Evolutionary conservation across 2,888 invertebrate genomes (phyloP), one percentile per base, ranked within the genome.

Genomic region (Diachrysia chrysitis): DNA sequence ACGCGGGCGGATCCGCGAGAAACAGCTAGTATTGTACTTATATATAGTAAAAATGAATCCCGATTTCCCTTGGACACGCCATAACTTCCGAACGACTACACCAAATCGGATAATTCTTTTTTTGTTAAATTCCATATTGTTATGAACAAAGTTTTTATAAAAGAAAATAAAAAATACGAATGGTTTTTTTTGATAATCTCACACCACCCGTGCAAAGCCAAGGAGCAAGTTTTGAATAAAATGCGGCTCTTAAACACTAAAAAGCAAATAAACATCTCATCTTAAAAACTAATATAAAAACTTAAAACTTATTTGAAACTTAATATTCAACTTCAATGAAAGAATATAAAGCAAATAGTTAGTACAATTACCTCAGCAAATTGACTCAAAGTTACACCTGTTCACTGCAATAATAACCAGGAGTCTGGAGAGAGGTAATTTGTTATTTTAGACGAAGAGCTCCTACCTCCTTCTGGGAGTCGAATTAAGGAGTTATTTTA

Each of bases 331-430:
- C 55, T 67, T 66, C 61, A 80, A 73, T 80, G 73, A 71, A 74
- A 79, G 57, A 66, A 57, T 77, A 79, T 75, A 63, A 76, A 81
- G 71, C 59, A 66, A 78, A 78, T 63, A 76, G 66, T 72, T 69
- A 42, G 58, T 35, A 66, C 71, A 79, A 82, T 84, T 83, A 79
- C 81, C 66, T 68, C 51, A 82, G 71, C 71, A 73, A 81, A 85
- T 80, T 82, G 75, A 69, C 73, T 70, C 72, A 79, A 10, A 14
- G 42, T 62, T 25, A 71, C 83, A 85, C 86, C 86, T 85, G 85
- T 32, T 82, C 87, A 85, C 87, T 89, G 85, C 81, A 88, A 92
- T 91, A 92, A 92, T 88, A 92, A 77, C 84, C 79, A 62, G 78
- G 71, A 69, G 69, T 75, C 71, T 54, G 63, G 4, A 42, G 58